These are phyloP conservation scores for Drosophila virilis DNA, from an alignment of 1,140 invertebrate genomes.

Conservation along the genomic window DNA sequence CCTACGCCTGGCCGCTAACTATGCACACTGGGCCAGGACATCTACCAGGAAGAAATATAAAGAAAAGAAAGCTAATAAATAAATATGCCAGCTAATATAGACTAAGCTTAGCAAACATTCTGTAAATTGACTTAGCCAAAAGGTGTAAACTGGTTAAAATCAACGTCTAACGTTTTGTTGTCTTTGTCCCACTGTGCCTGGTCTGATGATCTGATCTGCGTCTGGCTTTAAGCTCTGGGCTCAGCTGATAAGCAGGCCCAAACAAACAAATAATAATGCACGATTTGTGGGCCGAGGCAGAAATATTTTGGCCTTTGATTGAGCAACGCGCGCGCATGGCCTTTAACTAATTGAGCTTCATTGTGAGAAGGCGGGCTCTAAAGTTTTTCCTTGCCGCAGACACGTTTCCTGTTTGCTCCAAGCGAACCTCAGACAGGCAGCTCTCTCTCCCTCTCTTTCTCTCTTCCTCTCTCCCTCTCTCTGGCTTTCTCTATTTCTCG, in stretches of 20 bases:
- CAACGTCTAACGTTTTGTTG: not conserved
- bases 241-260: slow-evolving; percentile 74
- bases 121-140: no score
- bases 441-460: not conserved
- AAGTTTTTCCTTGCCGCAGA: slow-evolving; percentile 40
- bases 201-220: slow-evolving; percentile 54
- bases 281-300: slow-evolving; percentile 64
- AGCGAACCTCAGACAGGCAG: not conserved
- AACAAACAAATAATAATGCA: slow-evolving; percentile 82
- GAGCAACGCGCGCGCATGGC: slow-evolving; percentile 56
- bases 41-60: not conserved
- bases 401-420: slow-evolving; percentile 46
- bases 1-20: slow-evolving; percentile 62
- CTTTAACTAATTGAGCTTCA: slow-evolving; percentile 79
- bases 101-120: no score
- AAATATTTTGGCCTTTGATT: slow-evolving; percentile 58
- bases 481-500: not conserved
- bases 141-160: no score
- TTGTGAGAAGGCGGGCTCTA: slow-evolving; percentile 57
- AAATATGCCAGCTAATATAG: no score
- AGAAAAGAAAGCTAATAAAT: no score
- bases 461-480: not conserved
- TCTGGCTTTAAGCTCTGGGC: slow-evolving; percentile 31
- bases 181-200: slow-evolving; percentile 37
- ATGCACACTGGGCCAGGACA: slow-evolving; percentile 39